phyloP scores from a whole-genome alignment of 2,113 vertebrate species.

The Noturus placidus region DNA sequence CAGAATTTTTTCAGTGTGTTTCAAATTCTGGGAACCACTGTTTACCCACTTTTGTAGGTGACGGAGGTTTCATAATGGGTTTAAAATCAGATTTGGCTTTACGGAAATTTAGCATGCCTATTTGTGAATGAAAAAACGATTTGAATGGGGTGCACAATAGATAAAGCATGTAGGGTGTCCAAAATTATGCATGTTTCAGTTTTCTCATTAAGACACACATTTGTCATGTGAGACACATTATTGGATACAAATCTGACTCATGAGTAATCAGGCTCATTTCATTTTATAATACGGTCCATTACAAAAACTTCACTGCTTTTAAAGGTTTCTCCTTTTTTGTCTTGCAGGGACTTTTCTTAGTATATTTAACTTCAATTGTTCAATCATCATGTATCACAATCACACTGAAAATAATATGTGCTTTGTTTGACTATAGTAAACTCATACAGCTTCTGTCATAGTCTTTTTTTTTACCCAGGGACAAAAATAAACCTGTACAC shows the following conservation, averaged over 20 bases:
- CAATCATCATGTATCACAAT: not conserved
- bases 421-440: not conserved
- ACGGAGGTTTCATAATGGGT: not conserved
- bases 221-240: not conserved
- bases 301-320: not conserved
- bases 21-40: not conserved
- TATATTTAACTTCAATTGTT: not conserved
- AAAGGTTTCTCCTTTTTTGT: not conserved
- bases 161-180: not conserved
- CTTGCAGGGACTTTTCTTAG: not conserved
- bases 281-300: not conserved
- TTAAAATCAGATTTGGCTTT: not conserved
- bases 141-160: not conserved
- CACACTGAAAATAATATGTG: not conserved
- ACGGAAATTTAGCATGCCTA: not conserved
- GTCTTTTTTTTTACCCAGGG: conserved; percentile 7
- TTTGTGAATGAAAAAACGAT: not conserved
- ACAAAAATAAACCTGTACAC: conserved; percentile 9
- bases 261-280: not conserved
- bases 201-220: conserved; percentile 9
- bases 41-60: not conserved
- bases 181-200: conserved; percentile 13
- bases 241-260: conserved; percentile 21
- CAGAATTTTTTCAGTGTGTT: not conserved
- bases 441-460: not conserved